Evolutionary conservation across 2,888 invertebrate genomes (phyloP).

Genomic region (Kryphioiulus occultus): DNA sequence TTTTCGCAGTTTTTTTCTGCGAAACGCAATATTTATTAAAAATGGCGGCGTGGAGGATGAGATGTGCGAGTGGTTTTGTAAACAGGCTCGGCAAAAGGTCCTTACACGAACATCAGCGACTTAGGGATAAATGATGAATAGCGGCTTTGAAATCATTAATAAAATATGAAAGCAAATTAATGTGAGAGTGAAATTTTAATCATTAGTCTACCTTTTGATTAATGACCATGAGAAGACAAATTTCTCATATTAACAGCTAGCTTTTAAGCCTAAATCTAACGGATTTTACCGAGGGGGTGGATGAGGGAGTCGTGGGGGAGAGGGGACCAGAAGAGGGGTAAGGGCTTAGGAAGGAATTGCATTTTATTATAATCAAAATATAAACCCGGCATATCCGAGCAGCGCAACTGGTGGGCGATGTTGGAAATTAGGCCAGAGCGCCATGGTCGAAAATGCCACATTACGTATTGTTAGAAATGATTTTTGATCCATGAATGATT

Average conservation of each 20-base stretch:
- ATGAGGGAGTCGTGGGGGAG: neutral
- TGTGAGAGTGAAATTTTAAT: conserved; percentile 51
- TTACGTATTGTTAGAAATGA: too few species aligned
- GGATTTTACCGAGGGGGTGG: neutral
- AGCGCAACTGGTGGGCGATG: neutral
- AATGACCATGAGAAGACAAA: conserved; percentile 52
- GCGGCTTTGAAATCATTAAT: conserved; percentile 51
- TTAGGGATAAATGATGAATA: conserved; percentile 49
- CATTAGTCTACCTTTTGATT: conserved; percentile 52
- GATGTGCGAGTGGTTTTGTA: conserved; percentile 20
- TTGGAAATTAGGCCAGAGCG: neutral
- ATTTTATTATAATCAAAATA: neutral
- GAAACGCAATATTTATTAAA: conserved; percentile 28
- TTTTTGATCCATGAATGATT: too few species aligned
- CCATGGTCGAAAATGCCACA: too few species aligned
- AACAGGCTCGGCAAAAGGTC: conserved; percentile 7
- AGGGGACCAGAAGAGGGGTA: neutral
- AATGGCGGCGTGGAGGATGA: neutral
- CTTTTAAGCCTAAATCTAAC: conserved; percentile 35
- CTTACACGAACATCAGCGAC: conserved; percentile 1
- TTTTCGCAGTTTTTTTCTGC: neutral
- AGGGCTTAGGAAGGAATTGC: neutral
- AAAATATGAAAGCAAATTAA: conserved; percentile 52
- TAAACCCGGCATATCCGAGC: neutral
- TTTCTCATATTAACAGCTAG: conserved; percentile 44